Conservation (phyloP, 1,140 invertebrate genomes). For the Myzus persicae region DNA sequence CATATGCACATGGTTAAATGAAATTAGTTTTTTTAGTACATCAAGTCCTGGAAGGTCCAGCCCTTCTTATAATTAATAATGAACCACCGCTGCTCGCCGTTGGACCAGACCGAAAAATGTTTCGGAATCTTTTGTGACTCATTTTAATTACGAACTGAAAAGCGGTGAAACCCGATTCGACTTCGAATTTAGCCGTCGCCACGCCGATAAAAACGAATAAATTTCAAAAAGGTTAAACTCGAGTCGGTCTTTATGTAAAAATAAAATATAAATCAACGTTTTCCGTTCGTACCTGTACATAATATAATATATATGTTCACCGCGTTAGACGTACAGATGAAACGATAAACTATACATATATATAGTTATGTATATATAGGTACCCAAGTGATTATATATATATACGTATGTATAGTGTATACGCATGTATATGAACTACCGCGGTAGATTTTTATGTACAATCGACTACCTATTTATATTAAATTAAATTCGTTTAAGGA, state of each 20-base stretch:
- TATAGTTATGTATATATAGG: not conserved
- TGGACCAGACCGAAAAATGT: not conserved
- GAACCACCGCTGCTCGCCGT: not conserved
- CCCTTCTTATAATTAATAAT: not conserved
- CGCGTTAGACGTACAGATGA: not conserved
- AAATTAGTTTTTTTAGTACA: not conserved
- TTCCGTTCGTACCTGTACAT: not conserved
- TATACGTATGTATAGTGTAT: not conserved
- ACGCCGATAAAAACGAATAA: slow-evolving; percentile 10
- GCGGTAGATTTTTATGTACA: not conserved
- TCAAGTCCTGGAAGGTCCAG: not conserved
- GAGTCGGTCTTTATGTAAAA: not conserved
- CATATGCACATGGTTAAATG: not conserved
- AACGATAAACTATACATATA: not conserved
- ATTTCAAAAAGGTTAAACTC: slow-evolving; percentile 17
- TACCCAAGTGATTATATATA: not conserved
- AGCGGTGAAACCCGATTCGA: not conserved
- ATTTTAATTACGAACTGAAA: not conserved
- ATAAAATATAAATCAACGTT: slow-evolving; percentile 19
- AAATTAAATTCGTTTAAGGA: not conserved
- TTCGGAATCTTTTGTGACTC: not conserved
- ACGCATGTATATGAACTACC: not conserved
- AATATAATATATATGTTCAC: slow-evolving; percentile 8
- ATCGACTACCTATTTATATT: not conserved
- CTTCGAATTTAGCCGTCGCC: not conserved